phyloP scores from a whole-genome alignment of 2,113 vertebrate species.

The Columba janthina region DNA sequence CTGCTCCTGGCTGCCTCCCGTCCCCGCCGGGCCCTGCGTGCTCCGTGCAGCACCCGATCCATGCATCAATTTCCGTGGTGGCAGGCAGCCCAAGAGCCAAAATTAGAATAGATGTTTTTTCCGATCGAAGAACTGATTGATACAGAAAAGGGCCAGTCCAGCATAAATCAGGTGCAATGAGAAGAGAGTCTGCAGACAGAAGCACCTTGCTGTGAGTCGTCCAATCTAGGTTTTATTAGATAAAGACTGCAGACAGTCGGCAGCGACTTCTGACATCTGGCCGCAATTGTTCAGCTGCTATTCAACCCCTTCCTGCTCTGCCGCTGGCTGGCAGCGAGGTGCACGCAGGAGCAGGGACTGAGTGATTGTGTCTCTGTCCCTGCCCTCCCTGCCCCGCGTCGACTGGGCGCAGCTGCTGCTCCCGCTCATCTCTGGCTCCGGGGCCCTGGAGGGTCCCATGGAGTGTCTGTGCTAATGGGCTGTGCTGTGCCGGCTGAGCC shows the following conservation, averaged over 20 bases:
- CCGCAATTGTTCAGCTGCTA: not conserved
- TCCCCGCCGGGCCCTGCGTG: fast-evolving
- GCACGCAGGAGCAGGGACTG: not conserved
- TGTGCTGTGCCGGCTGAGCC: not conserved
- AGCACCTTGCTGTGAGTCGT: slow-evolving; percentile 12
- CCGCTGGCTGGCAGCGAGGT: not conserved
- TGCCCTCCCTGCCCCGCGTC: not conserved
- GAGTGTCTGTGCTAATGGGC: not conserved
- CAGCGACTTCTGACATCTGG: not conserved
- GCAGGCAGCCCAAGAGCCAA: slow-evolving; percentile 2
- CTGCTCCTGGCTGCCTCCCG: not conserved
- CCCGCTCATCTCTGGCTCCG: not conserved
- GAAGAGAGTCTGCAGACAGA: not conserved
- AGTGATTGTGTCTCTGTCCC: not conserved
- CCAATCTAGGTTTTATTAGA: not conserved
- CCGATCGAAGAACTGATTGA: slow-evolving; percentile 25
- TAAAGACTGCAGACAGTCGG: not conserved
- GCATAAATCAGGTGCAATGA: slow-evolving; percentile 12
- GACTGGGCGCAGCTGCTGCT: not conserved
- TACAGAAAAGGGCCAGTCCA: not conserved
- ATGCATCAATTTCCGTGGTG: slow-evolving; percentile 5
- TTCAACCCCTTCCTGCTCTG: not conserved
- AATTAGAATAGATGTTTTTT: slow-evolving; percentile 1
- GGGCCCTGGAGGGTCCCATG: not conserved
- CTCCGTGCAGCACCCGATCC: not conserved